These are phyloP conservation scores for Cecropterus lyciades DNA, from an alignment of 1,140 invertebrate species.

Conservation along the genomic window DNA sequence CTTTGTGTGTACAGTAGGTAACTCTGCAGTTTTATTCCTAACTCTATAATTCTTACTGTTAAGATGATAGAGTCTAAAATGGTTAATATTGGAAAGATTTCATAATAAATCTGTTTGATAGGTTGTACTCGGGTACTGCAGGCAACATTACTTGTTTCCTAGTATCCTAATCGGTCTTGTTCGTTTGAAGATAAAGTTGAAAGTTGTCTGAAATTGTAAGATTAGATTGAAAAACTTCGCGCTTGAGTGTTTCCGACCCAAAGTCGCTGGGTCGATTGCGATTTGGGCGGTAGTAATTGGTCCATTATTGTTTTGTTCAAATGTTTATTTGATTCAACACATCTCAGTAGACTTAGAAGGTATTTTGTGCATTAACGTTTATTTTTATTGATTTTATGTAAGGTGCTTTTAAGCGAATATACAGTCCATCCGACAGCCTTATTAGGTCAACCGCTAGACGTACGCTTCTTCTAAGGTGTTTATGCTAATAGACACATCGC, in stretches of 20 bases:
- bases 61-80: not conserved
- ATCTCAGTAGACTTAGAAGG: slow-evolving; percentile 12
- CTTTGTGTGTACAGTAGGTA: slow-evolving; percentile 45
- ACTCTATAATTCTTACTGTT: not conserved
- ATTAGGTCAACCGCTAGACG: too few species aligned
- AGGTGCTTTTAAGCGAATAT: too few species aligned
- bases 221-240: not conserved
- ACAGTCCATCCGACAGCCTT: too few species aligned
- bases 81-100: not conserved
- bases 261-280: slow-evolving; percentile 46
- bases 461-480: too few species aligned
- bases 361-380: slow-evolving; percentile 15
- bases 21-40: slow-evolving; percentile 5
- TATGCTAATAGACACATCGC: too few species aligned
- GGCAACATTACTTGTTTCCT: slow-evolving; percentile 14
- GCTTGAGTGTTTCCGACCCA: slow-evolving; percentile 17
- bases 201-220: slow-evolving; percentile 2
- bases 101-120: not conserved
- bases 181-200: not conserved
- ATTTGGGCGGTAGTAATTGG: slow-evolving; percentile 58
- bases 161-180: slow-evolving; percentile 6
- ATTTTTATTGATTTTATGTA: not conserved
- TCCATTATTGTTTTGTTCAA: slow-evolving; percentile 51
- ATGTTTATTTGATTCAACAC: slow-evolving; percentile 36
- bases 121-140: slow-evolving; percentile 11